phyloP scores from a whole-genome alignment of 2,888 invertebrate genomes.

The Buathra laborator region DNA sequence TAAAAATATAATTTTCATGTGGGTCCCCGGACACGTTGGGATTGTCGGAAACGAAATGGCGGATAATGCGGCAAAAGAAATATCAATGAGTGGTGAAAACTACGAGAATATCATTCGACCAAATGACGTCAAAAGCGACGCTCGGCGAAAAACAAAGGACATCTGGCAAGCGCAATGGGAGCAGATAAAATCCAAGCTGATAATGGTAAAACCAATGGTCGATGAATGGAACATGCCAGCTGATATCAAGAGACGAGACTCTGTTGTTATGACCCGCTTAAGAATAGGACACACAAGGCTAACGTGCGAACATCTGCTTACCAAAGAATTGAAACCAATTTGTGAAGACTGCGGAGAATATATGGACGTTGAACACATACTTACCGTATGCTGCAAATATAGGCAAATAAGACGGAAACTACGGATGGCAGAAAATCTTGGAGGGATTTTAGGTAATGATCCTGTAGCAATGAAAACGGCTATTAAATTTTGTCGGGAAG shows the following conservation, averaged over 20 bases:
- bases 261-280: background rate
- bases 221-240: constrained; percentile 1
- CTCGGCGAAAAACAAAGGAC: background rate
- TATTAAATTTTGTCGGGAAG: too few species aligned
- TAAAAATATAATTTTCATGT: background rate
- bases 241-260: background rate
- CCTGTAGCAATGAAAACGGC: too few species aligned
- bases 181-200: background rate
- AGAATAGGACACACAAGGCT: constrained; percentile 3
- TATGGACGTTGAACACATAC: background rate
- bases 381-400: background rate
- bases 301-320: background rate
- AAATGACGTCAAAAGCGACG: background rate
- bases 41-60: background rate
- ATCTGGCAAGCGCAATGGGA: background rate
- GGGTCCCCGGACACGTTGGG: background rate
- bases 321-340: background rate
- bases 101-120: background rate
- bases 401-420: background rate
- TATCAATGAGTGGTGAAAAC: background rate
- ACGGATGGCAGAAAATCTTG: background rate
- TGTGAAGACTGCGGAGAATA: background rate
- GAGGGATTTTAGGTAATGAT: background rate
- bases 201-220: background rate
- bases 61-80: background rate